Evolutionary conservation across 2,113 vertebrate genomes (phyloP).

Genomic region (Cichladusa arquata): DNA sequence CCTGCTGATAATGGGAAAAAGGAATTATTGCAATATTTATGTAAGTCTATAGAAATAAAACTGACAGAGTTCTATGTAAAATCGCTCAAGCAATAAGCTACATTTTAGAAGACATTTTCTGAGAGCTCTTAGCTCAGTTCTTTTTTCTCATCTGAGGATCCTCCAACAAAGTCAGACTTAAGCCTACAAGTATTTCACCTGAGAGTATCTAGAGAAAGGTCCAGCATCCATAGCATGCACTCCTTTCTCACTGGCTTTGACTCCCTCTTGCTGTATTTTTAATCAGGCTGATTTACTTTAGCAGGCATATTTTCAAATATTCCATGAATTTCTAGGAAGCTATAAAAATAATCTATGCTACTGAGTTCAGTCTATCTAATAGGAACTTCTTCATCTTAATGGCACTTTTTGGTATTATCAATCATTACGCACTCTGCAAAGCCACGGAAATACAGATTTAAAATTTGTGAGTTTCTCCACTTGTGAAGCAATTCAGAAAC

Average conservation of each 20-base stretch:
- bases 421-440: not conserved
- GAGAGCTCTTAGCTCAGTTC: not conserved
- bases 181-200: not conserved
- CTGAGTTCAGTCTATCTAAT: not conserved
- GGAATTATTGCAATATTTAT: not conserved
- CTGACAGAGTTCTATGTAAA: not conserved
- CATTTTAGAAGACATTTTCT: not conserved
- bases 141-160: not conserved
- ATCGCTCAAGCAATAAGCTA: not conserved
- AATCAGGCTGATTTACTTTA: not conserved
- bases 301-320: not conserved
- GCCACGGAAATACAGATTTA: not conserved
- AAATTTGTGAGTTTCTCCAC: not conserved
- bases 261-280: not conserved
- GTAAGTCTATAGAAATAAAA: not conserved
- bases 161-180: not conserved
- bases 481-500: not conserved
- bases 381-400: not conserved
- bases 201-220: not conserved
- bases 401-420: not conserved
- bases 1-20: not conserved
- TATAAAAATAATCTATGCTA: conserved; percentile 11
- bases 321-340: not conserved
- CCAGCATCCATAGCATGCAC: not conserved
- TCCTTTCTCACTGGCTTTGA: not conserved